Percentiles rank a stretch among this genome's conserved stretches.
Evolutionary conservation across 2,888 invertebrate genomes (phyloP).

Genomic region (Mesoligia furuncula): DNA sequence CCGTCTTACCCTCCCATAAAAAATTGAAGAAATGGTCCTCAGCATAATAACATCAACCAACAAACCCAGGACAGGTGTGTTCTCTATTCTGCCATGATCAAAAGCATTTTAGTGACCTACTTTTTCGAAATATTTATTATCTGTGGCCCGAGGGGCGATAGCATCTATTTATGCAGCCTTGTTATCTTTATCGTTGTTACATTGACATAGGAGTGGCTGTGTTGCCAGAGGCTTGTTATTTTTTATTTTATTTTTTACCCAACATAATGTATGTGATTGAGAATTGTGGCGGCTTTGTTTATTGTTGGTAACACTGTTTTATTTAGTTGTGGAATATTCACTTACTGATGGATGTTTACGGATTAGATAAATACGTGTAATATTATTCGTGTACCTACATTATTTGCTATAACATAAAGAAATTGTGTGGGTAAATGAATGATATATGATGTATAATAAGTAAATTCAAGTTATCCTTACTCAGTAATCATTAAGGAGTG

Average conservation of each 20-base stretch:
- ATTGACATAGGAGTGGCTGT: constrained; percentile 67
- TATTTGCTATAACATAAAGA: no score
- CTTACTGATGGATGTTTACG: no score
- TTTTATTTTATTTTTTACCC: constrained; percentile 64
- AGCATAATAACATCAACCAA: constrained; percentile 34
- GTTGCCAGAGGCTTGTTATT: constrained; percentile 69
- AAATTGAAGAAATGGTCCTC: constrained; percentile 33
- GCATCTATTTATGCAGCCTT: constrained; percentile 68
- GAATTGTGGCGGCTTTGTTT: constrained; percentile 37
- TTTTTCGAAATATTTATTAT: constrained; percentile 65
- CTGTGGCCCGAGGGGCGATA: constrained; percentile 61
- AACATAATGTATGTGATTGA: constrained; percentile 47
- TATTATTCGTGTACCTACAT: no score
- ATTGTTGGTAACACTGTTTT: constrained; percentile 20
- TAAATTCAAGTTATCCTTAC: no score
- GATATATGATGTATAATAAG: no score
- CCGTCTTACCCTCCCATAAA: constrained; percentile 22
- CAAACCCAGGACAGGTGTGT: constrained; percentile 45
- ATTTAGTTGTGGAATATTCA: not conserved
- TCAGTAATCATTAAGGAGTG: no score
- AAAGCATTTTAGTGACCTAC: constrained; percentile 65
- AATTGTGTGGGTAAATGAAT: no score
- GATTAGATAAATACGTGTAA: no score
- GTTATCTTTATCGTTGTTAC: constrained; percentile 70
- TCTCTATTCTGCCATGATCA: constrained; percentile 47